A percentile compares a stretch with the other conserved stretches of the same genome.
These are phyloP conservation scores for Caenorhabditis sinica DNA, from an alignment of 2,888 invertebrate genomes.

Conservation along the genomic window DNA sequence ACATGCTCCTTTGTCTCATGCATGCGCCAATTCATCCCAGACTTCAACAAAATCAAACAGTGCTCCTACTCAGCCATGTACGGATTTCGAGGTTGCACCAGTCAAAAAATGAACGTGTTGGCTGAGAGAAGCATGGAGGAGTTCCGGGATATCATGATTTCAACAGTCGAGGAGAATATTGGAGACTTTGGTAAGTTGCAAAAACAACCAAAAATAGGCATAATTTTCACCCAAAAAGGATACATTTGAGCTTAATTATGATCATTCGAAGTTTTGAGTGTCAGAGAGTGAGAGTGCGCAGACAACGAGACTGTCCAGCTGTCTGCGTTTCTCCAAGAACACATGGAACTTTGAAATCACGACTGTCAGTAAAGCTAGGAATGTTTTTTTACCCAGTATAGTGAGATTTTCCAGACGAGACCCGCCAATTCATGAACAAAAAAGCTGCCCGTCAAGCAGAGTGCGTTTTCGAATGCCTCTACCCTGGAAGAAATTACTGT, in stretches of 20 bases:
- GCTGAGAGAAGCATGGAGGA: constrained; percentile 38
- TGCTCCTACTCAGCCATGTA: constrained; percentile 45
- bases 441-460: constrained; percentile 54
- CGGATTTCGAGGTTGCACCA: constrained; percentile 53
- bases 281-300: too few species aligned
- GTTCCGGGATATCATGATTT: constrained; percentile 58
- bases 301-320: too few species aligned
- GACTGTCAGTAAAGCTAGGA: neutral
- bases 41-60: constrained; percentile 40
- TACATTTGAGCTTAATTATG: neutral
- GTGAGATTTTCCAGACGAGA: constrained; percentile 29
- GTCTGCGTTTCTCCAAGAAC: too few species aligned
- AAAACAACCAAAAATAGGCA: too few species aligned
- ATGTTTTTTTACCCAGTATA: neutral
- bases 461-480: constrained; percentile 60
- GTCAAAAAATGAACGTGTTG: constrained; percentile 36
- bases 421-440: constrained; percentile 44
- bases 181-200: constrained; percentile 25
- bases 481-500: constrained; percentile 61
- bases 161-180: constrained; percentile 36
- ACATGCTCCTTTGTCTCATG: constrained; percentile 41
- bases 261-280: too few species aligned
- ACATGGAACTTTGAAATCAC: neutral
- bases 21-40: constrained; percentile 33
- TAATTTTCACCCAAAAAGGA: neutral